Base-by-base conservation (phyloP, 2,888 invertebrate genomes). In the Chaetogeoica ovagalla region DNA sequence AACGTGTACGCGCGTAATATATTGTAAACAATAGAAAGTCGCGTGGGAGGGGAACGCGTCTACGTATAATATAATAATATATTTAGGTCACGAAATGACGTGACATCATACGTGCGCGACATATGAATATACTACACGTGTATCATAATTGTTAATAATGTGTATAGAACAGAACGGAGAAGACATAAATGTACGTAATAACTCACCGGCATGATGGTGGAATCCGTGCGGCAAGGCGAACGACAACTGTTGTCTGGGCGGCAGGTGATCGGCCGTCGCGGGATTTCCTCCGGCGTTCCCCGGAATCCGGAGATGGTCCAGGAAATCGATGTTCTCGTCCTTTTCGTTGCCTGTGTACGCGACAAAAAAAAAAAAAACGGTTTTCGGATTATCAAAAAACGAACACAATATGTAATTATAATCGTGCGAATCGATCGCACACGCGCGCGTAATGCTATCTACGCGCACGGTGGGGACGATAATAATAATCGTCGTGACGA, bases 21-120 rank as follows among this genome's bases (percentile, higher is more conserved):
- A 43, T 17, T 57, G 63, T 70, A 71, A 79, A 79, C 79, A 79
- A 79, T 79, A 79, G 79, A 79, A 79, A 79, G 79, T 79, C 79
- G 23, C 9, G 39, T 13, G 77, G 76, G 48, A 68, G 59, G 68
- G 30, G 1, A 59, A 30, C 72, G 23, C 48, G n/a, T n/a, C 2
- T 30, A 1, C 30, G 30, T 30, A 30, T 4, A 30, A 30, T 4
- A 30, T 4, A 30, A 30, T 4, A 21, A 15, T 39, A 77, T 48
- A 48, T 76, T 59, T 68, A 68, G 75, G 75, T 76, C 75, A 68
- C 59, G 9, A 23, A 11, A 30, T 30, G 30, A 30, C 30, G 30
- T 70, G 43, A 75, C 57, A 43, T 59, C 57, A 59, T 30, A 69
- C 30, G 2, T 6, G n/a, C 37, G 37, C 8, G 30, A 59, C 55